phyloP scores from a whole-genome alignment of 1,140 invertebrate genomes.

The Aphelenchoides fujianensis region DNA sequence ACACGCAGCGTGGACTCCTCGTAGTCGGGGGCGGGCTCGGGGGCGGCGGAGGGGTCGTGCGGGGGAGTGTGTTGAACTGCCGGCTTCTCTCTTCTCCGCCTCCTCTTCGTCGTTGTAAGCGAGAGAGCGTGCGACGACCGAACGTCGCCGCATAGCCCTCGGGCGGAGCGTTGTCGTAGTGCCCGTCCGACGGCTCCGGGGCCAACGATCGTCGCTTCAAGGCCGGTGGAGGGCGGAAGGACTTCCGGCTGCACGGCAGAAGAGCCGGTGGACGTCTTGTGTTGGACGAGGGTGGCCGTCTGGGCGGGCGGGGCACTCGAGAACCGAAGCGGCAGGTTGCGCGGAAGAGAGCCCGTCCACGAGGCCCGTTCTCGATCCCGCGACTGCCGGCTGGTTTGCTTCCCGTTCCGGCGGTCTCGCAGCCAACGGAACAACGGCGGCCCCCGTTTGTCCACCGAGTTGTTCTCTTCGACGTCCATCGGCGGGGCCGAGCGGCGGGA shows the following conservation, averaged over 20 bases:
- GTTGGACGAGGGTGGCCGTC: background rate
- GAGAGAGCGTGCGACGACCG: constrained; percentile 15
- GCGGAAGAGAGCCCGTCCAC: constrained; percentile 6
- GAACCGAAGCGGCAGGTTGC: background rate
- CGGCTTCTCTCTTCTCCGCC: constrained; percentile 4
- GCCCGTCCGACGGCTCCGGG: background rate
- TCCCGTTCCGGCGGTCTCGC: background rate
- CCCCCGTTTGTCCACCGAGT: background rate
- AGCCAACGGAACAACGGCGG: background rate
- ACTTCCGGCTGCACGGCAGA: background rate
- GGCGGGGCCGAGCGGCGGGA: background rate
- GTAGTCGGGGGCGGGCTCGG: constrained; percentile 17
- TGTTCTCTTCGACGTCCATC: background rate
- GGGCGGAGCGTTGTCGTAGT: background rate
- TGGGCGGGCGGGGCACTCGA: background rate
- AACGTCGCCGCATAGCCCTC: background rate
- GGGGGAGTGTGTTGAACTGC: constrained; percentile 6
- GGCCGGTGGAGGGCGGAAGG: background rate
- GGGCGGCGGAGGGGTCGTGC: background rate
- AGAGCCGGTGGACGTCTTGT: background rate
- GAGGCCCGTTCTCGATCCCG: background rate
- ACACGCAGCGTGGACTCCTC: background rate
- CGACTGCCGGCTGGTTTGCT: background rate
- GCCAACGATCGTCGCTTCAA: background rate
- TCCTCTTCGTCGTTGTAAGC: constrained; percentile 16